Percentiles rank a stretch among this genome's conserved stretches.
Evolutionary conservation across 2,797 vertebrate species (phyloP).

Genomic region (Eulemur coronatus): DNA sequence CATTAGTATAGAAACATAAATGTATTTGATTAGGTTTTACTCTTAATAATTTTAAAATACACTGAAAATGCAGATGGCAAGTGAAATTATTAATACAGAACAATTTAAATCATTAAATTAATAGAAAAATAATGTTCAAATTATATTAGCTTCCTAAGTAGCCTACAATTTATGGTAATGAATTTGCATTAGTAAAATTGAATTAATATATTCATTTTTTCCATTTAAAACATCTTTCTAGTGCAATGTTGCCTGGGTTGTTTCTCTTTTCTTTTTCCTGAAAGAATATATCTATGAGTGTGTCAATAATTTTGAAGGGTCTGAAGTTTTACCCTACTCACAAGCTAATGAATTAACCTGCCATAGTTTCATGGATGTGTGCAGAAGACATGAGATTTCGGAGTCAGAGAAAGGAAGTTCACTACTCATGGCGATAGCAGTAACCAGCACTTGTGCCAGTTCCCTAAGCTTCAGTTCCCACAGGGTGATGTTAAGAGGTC

Average conservation of each 20-base stretch:
- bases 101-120: not conserved
- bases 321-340: not conserved
- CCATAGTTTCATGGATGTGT: not conserved
- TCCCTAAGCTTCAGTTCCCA: not conserved
- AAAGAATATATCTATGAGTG: not conserved
- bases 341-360: not conserved
- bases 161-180: not conserved
- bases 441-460: not conserved
- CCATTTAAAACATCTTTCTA: not conserved
- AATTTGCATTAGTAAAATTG: not conserved
- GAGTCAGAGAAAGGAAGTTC: not conserved
- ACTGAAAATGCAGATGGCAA: not conserved
- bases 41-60: constrained; percentile 18
- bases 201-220: not conserved
- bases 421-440: not conserved
- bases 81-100: not conserved
- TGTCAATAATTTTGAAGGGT: not conserved
- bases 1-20: not conserved
- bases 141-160: not conserved
- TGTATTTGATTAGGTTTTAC: not conserved
- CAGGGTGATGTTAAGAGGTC: not conserved
- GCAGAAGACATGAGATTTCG: not conserved
- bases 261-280: not conserved
- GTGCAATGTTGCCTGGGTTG: not conserved
- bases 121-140: not conserved